phyloP scores from a whole-genome alignment of 1,140 invertebrate species.

The Coptotermes formosanus region DNA sequence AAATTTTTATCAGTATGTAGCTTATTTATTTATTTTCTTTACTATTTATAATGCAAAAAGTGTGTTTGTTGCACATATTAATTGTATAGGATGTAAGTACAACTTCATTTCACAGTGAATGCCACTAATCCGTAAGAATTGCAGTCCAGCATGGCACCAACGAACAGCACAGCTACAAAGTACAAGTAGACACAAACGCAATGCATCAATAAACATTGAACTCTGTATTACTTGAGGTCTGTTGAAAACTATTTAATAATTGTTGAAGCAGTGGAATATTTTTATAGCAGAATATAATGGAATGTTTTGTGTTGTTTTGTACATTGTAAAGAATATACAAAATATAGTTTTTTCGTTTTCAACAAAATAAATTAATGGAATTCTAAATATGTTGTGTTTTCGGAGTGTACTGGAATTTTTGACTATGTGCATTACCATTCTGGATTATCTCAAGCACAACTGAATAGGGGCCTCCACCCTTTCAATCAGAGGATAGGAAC shows the following conservation, averaged over 20 bases:
- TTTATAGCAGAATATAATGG: not conserved
- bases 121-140: too few relatives aligned
- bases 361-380: not conserved
- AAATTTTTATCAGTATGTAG: not conserved
- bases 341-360: not conserved
- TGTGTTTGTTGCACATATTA: not conserved
- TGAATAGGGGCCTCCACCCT: too few relatives aligned
- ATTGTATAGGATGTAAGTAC: not conserved
- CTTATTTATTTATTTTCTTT: not conserved
- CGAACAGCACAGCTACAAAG: not conserved
- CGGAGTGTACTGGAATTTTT: too few relatives aligned
- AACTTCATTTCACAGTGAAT: too few relatives aligned
- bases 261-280: not conserved
- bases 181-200: too few relatives aligned
- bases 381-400: not conserved
- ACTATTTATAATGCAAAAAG: not conserved
- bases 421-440: too few relatives aligned
- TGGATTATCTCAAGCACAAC: too few relatives aligned
- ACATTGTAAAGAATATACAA: not conserved
- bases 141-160: too few relatives aligned
- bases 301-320: constrained; percentile 4
- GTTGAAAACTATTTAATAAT: not conserved
- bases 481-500: too few relatives aligned
- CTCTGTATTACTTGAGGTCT: not conserved
- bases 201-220: not conserved